Evolutionary conservation across 1,140 invertebrate genomes (phyloP), one percentile per base, ranked within the genome.

Genomic region (Diabrotica undecimpunctata): DNA sequence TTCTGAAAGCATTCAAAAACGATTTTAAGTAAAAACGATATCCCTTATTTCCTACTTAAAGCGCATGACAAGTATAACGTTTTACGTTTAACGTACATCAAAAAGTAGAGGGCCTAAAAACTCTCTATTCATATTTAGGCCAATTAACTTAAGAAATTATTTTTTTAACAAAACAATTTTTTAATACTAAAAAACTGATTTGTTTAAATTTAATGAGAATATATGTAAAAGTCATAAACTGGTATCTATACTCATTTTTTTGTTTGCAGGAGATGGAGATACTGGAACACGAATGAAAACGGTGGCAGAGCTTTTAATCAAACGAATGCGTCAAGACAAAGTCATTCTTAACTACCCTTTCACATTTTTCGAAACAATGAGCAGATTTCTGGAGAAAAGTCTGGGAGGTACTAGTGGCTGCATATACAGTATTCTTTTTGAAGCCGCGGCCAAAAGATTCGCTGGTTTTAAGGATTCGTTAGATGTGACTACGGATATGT

Each of bases 211-310:
- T n/a, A n/a, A n/a, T n/a, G n/a, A n/a, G n/a, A n/a, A n/a, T n/a
- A n/a, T n/a, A n/a, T n/a, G n/a, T n/a, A n/a, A n/a, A n/a, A n/a
- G n/a, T n/a, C 25, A 25, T 25, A 25, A 25, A 25, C 4, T 25
- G 4, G 25, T 25, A 25, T 4, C 4, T 25, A 25, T 4, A 25
- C 1, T 25, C n/a, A 46, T n/a, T 4, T 61, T 46, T n/a, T 13
- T 37, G 53, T 56, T 67, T 69, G 39, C 36, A 66, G 69, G 64
- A 11, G 86, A 88, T 77, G 86, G 86, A 3, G 85, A 90, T 74
- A 87, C 85, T 76, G 89, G 90, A 6, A 83, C 81, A 10, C 86
- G 83, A 39, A 75, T 90, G 56, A 77, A 80, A 13, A 71, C 72
- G n/a, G 84, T 82, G 6, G 83, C 86, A n/a, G 74, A 81, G 73